A percentile compares a stretch with the other conserved stretches of the same genome.
Evolutionary conservation across 2,113 vertebrate genomes (phyloP).

Genomic region (Halcyon senegalensis): DNA sequence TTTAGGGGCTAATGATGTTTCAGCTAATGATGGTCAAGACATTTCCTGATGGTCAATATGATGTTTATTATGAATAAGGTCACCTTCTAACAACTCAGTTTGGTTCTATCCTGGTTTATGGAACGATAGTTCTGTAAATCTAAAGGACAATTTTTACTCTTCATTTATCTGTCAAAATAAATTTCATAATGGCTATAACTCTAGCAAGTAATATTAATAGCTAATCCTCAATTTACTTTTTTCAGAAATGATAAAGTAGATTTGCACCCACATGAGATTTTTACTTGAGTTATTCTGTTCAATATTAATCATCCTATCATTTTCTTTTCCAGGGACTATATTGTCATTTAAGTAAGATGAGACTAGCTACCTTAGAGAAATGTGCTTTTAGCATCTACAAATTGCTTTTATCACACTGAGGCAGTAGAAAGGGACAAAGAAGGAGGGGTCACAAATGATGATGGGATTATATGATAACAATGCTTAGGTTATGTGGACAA

Average conservation of each 20-base stretch:
- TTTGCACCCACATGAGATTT: not conserved
- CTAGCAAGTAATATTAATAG: not conserved
- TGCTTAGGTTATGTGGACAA: not conserved
- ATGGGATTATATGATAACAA: not conserved
- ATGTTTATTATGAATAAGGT: not conserved
- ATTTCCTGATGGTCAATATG: not conserved
- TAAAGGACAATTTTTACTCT: not conserved
- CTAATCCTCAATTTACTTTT: not conserved
- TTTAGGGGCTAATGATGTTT: not conserved
- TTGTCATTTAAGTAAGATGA: not conserved
- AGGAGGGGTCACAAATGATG: not conserved
- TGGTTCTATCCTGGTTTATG: not conserved
- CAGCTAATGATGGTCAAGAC: not conserved
- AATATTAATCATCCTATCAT: not conserved
- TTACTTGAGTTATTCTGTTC: not conserved
- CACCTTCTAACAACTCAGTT: not conserved
- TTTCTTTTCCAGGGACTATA: not conserved
- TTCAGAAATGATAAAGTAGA: not conserved
- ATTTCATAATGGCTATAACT: not conserved
- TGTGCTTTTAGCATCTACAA: not conserved
- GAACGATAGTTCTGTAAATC: not conserved
- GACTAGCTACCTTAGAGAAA: not conserved
- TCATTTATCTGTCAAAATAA: not conserved
- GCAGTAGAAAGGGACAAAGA: not conserved
- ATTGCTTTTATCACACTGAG: not conserved